These are phyloP conservation scores for Andrena dorsata DNA, from an alignment of 2,888 invertebrate species.

Conservation along the genomic window DNA sequence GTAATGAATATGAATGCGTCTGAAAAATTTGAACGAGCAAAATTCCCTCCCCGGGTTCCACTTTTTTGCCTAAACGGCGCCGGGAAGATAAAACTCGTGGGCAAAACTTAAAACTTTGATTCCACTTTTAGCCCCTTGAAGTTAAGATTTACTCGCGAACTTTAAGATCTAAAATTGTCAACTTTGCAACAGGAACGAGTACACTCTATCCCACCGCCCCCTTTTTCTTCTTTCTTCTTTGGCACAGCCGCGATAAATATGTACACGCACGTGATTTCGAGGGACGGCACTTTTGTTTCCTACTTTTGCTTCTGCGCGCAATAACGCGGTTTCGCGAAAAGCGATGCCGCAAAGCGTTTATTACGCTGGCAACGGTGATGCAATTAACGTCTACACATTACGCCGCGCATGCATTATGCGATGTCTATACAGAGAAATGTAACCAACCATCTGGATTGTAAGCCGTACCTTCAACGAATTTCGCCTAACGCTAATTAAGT, in stretches of 20 bases:
- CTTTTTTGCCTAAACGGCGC: conserved; percentile 31
- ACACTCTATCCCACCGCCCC: neutral
- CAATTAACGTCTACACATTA: conserved; percentile 28
- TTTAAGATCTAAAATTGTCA: conserved; percentile 53
- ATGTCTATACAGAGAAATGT: conserved; percentile 7
- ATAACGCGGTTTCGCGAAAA: conserved; percentile 21
- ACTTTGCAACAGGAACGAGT: conserved; percentile 34
- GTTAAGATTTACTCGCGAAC: conserved; percentile 54
- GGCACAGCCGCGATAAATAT: conserved; percentile 14
- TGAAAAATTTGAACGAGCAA: conserved; percentile 20
- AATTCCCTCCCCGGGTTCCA: conserved; percentile 29
- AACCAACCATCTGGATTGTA: conserved; percentile 26
- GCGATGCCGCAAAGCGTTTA: conserved; percentile 28
- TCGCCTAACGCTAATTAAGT: conserved; percentile 29
- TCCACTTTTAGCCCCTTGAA: conserved; percentile 52
- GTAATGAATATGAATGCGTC: conserved; percentile 16
- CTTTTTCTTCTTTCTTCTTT: neutral
- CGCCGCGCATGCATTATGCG: conserved; percentile 7
- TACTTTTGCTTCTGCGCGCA: neutral
- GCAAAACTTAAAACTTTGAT: conserved; percentile 56
- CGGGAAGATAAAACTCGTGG: conserved; percentile 51
- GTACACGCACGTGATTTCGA: neutral
- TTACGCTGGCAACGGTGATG: neutral
- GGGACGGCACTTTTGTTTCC: neutral
- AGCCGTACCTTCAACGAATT: conserved; percentile 26